These are phyloP conservation scores for Chiridota heheva DNA, from an alignment of 35 echinoderm and acorn worm species.

Conservation along the genomic window DNA sequence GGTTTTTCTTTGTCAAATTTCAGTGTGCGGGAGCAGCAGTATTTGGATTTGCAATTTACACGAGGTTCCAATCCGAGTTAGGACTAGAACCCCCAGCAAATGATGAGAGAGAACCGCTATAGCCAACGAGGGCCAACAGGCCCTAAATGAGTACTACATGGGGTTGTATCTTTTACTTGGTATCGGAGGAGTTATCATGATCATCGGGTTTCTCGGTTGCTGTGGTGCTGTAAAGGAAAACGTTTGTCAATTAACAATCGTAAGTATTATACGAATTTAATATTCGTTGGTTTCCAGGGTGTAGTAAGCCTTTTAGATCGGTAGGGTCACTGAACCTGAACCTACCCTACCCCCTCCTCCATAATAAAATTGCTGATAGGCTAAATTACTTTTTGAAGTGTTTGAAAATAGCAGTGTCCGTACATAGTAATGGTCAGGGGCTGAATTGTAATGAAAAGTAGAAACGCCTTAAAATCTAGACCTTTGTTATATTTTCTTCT, in stretches of 20 bases:
- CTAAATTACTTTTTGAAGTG: background rate
- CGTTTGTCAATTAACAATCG: conserved; percentile 68
- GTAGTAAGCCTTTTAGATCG: background rate
- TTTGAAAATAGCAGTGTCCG: background rate
- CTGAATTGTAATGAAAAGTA: no score
- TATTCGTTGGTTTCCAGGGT: background rate
- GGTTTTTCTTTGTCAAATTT: no score
- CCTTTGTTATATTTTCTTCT: no score
- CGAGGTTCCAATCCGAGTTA: conserved; percentile 29
- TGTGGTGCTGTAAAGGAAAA: conserved; percentile 91
- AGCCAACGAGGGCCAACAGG: no score
- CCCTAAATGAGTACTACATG: no score
- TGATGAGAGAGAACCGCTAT: no score
- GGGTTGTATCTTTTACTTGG: conserved; percentile 78
- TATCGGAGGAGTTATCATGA: conserved; percentile 80
- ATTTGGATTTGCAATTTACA: conserved; percentile 38
- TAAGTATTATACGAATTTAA: conserved; percentile 32
- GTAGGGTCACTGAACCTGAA: background rate
- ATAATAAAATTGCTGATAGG: background rate
- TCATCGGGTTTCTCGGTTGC: conserved; percentile 85
- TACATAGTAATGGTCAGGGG: background rate
- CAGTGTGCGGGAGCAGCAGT: conserved; percentile 27
- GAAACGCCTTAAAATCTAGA: no score
- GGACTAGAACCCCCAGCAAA: no score
- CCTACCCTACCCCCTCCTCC: background rate